These are phyloP conservation scores for Platerodrilus igneus DNA, from an alignment of 2,888 invertebrate genomes.

Conservation along the genomic window DNA sequence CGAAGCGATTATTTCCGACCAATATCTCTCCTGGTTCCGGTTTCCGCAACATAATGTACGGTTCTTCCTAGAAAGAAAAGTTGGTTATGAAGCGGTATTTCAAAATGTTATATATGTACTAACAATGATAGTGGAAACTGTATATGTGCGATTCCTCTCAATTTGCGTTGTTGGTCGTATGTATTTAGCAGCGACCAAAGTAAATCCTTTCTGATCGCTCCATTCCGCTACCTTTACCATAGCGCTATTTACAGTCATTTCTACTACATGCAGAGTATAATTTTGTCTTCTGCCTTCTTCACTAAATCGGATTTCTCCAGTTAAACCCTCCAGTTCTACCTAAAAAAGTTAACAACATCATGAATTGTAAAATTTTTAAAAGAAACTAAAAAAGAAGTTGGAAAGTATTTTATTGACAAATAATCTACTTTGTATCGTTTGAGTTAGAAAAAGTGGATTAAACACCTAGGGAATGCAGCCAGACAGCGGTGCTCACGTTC, in stretches of 20 bases:
- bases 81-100: neutral
- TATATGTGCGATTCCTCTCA: slow-evolving; percentile 78
- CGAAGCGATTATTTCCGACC: slow-evolving; percentile 71
- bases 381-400: neutral
- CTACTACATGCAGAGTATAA: slow-evolving; percentile 84
- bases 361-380: neutral
- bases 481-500: no score
- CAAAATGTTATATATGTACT: no score
- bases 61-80: slow-evolving; percentile 63
- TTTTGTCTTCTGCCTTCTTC: slow-evolving; percentile 85
- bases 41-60: slow-evolving; percentile 76
- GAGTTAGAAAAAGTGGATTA: no score
- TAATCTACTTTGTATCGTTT: slow-evolving; percentile 7
- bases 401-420: slow-evolving; percentile 9
- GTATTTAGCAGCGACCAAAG: slow-evolving; percentile 70
- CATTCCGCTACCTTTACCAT: slow-evolving; percentile 90
- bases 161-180: slow-evolving; percentile 67
- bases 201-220: slow-evolving; percentile 76
- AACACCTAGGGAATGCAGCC: no score
- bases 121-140: slow-evolving; percentile 78
- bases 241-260: slow-evolving; percentile 91
- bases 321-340: slow-evolving; percentile 87
- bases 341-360: slow-evolving; percentile 48
- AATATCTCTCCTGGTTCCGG: slow-evolving; percentile 61
- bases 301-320: slow-evolving; percentile 86